A percentile compares a stretch with the other conserved stretches of the same genome.
Conservation (phyloP, 2,113 vertebrate genomes). For the Gila orcuttii region DNA sequence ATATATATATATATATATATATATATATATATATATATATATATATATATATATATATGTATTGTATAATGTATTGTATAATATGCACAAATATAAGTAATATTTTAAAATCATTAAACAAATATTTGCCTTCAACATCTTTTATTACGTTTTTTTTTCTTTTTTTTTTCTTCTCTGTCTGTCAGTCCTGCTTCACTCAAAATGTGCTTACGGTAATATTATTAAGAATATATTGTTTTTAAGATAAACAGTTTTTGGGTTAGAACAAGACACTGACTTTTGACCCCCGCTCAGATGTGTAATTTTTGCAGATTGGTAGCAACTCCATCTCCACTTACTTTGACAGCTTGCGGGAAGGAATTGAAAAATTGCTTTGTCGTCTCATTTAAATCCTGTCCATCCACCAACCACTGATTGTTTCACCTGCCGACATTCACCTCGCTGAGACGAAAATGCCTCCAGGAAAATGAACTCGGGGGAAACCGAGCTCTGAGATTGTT, state of each 20-base stretch:
- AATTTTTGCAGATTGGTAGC: background rate
- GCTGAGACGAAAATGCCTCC: slow-evolving; percentile 22
- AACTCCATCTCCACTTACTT: slow-evolving; percentile 4
- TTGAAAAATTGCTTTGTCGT: slow-evolving; percentile 34
- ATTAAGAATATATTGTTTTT: background rate
- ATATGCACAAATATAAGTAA: too few species aligned
- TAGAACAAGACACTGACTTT: background rate
- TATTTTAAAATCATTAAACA: too few species aligned
- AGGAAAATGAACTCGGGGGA: slow-evolving; percentile 40
- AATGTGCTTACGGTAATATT: background rate
- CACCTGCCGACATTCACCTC: slow-evolving; percentile 26
- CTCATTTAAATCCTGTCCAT: slow-evolving; percentile 45
- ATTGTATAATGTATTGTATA: too few species aligned
- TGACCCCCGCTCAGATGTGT: background rate
- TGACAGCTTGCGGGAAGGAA: background rate
- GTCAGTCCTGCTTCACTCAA: background rate
- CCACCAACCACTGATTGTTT: slow-evolving; percentile 31
- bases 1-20: too few species aligned
- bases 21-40: too few species aligned
- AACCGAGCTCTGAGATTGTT: slow-evolving; percentile 31
- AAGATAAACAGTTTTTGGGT: background rate
- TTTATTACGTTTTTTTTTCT: too few species aligned
- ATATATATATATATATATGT: too few species aligned
- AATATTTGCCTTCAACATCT: too few species aligned
- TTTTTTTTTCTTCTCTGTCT: background rate